Percentiles rank a stretch among this genome's conserved stretches.
phyloP scores from a whole-genome alignment of 2,113 vertebrate species.

The Siniperca knerii region DNA sequence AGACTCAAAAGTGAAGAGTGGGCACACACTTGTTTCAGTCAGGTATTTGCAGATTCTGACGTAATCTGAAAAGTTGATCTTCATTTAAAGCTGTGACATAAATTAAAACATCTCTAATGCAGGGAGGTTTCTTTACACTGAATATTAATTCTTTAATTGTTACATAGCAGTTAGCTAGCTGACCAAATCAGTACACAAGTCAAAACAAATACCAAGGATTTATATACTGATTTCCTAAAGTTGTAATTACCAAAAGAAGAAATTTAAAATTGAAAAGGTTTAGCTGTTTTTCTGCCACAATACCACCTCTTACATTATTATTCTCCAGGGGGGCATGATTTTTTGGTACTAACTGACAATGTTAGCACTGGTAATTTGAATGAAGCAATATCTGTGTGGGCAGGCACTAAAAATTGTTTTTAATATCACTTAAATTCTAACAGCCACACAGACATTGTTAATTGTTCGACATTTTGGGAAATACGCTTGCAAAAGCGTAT shows the following conservation, averaged over 20 bases:
- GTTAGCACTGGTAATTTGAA: neutral
- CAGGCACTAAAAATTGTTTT: too few relatives aligned
- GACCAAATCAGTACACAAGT: neutral
- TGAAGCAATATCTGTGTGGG: too few relatives aligned
- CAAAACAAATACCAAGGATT: neutral
- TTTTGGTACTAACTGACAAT: too few relatives aligned
- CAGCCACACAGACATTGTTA: too few relatives aligned
- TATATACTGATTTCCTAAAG: neutral
- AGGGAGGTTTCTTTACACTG: neutral
- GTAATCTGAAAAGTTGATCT: conserved; percentile 26
- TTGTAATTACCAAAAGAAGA: neutral
- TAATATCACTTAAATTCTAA: too few relatives aligned
- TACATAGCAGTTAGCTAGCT: neutral
- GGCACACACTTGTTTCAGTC: conserved; percentile 12
- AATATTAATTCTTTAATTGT: neutral
- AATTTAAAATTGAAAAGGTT: neutral
- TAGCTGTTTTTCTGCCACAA: neutral
- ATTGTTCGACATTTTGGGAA: too few relatives aligned
- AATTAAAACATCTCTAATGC: neutral
- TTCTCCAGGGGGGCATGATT: neutral
- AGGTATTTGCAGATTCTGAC: conserved; percentile 11
- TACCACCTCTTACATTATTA: neutral
- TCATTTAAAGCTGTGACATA: conserved; percentile 16
- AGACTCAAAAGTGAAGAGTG: conserved; percentile 28
- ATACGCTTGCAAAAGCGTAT: too few relatives aligned